A percentile compares a stretch with the other conserved stretches of the same genome.
phyloP scores from a whole-genome alignment of 2,888 invertebrate species.

The Leptinotarsa haldemani region DNA sequence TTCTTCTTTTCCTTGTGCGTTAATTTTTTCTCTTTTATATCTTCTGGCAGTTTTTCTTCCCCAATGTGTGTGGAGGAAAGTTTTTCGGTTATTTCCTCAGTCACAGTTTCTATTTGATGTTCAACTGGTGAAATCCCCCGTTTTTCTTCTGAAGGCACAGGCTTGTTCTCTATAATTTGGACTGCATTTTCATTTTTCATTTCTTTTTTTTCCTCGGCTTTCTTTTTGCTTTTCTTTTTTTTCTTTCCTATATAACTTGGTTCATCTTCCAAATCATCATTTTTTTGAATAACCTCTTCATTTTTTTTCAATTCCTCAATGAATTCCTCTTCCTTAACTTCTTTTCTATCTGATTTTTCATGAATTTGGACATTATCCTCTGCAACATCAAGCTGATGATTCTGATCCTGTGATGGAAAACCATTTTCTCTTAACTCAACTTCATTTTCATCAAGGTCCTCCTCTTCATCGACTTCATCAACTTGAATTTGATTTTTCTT shows the following conservation, averaged over 20 bases:
- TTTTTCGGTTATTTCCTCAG: conserved; percentile 40
- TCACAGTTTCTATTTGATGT: conserved; percentile 27
- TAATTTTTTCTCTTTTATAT: conserved; percentile 75
- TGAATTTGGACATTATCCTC: conserved; percentile 12
- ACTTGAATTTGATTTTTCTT: conserved; percentile 20
- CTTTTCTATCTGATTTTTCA: conserved; percentile 27
- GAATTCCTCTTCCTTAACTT: conserved; percentile 28
- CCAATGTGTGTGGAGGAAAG: conserved; percentile 37
- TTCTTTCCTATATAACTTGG: conserved; percentile 28
- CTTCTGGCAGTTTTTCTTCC: conserved; percentile 41
- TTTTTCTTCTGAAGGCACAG: conserved; percentile 16
- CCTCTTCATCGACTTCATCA: conserved; percentile 31
- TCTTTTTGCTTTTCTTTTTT: conserved; percentile 26
- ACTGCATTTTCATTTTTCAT: conserved; percentile 6
- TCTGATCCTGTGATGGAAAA: not conserved
- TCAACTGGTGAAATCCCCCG: conserved; percentile 22
- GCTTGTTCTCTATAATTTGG: not conserved
- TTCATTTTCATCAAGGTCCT: conserved; percentile 30
- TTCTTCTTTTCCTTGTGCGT: conserved; percentile 94
- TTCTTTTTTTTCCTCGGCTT: conserved; percentile 12
- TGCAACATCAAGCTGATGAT: not conserved
- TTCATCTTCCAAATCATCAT: conserved; percentile 29
- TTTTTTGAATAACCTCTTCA: conserved; percentile 38
- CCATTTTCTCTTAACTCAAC: conserved; percentile 30
- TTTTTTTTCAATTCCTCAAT: conserved; percentile 40